A percentile compares a stretch with the other conserved stretches of the same genome.
Conservation (phyloP, 2,888 invertebrate genomes). For the Drosophila barbarae region DNA sequence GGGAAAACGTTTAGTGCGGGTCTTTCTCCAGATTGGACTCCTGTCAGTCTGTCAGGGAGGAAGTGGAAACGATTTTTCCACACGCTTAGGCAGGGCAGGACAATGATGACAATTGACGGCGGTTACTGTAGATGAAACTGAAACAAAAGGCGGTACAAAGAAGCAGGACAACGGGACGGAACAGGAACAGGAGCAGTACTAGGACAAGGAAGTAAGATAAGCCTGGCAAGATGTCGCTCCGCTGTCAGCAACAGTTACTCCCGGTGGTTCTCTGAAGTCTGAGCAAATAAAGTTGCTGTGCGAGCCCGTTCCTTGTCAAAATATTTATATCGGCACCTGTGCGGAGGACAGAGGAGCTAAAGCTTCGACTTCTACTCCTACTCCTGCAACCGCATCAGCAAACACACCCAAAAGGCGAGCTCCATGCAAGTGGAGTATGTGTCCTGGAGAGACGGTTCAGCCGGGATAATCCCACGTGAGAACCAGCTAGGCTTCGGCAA, state of each 20-base stretch:
- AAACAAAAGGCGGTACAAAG: conserved; percentile 43
- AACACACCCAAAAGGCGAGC: conserved; percentile 3
- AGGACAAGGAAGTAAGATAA: conserved; percentile 65
- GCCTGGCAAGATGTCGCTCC: conserved; percentile 61
- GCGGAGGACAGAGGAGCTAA: conserved; percentile 6
- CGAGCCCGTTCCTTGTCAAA: conserved; percentile 58
- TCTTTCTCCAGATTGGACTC: background rate
- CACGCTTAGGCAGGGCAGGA: conserved; percentile 56
- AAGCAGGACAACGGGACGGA: conserved; percentile 3
- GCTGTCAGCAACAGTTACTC: conserved; percentile 31
- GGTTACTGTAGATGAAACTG: conserved; percentile 42
- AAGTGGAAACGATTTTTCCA: conserved; percentile 75
- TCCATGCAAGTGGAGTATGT: background rate
- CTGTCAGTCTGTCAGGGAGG: conserved; percentile 36
- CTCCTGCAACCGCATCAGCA: background rate
- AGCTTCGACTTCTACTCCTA: background rate
- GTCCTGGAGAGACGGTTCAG: background rate
- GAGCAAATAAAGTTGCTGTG: conserved; percentile 55
- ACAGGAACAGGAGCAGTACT: conserved; percentile 20
- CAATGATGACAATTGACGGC: conserved; percentile 65
- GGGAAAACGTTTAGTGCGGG: background rate
- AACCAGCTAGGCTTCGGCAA: background rate
- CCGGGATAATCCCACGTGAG: background rate
- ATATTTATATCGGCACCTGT: conserved; percentile 70
- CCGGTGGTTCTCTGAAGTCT: background rate